Base-by-base conservation (phyloP, 2,888 invertebrate genomes). In the Strigamia maritima region DNA sequence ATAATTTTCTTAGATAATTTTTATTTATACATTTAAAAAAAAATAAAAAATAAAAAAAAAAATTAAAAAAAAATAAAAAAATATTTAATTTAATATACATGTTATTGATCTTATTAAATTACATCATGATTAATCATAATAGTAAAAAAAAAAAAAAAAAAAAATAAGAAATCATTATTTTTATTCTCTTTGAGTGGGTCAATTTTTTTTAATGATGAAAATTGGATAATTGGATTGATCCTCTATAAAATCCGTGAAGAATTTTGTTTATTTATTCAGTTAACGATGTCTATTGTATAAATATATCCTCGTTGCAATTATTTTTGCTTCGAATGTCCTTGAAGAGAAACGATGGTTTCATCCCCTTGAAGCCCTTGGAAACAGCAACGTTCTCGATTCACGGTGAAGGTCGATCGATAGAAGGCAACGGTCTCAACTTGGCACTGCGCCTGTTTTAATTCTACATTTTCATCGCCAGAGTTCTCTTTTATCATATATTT, bases 361-460 rank as follows among this genome's bases (percentile, higher is more conserved):
- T 54, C 54, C 19, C 54, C 54, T 54, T 54, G 54, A 54, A 54
- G 54, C 54, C 54, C 54, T 54, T 54, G 54, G 54, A 54, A 54
- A 54, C 54, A 54, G 54, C 54, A 54, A 54, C 54, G 54, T 54
- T 54, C 54, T 54, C 54, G 54, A 54, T 54, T 54, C 54, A 54
- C 54, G 54, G 54, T 54, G 54, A 54, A 54, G 54, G 54, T 54
- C 54, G 54, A 54, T 54, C 54, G 54, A 54, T 54, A 54, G 54
- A 54, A 54, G 54, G 22, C 54, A 54, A 54, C 54, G 54, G 54
- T 54, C 54, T 54, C 44, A 54, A 19, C 54, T 54, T 54, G 54
- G 54, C 54, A 54, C 54, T 54, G 54, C 54, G 54, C 54, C 54
- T 54, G 54, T 22, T 54, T 54, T 54, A 54, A 54, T 54, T 54